These are phyloP conservation scores for Drosophila eohydei DNA, from an alignment of 2,888 invertebrate species.

Conservation along the genomic window DNA sequence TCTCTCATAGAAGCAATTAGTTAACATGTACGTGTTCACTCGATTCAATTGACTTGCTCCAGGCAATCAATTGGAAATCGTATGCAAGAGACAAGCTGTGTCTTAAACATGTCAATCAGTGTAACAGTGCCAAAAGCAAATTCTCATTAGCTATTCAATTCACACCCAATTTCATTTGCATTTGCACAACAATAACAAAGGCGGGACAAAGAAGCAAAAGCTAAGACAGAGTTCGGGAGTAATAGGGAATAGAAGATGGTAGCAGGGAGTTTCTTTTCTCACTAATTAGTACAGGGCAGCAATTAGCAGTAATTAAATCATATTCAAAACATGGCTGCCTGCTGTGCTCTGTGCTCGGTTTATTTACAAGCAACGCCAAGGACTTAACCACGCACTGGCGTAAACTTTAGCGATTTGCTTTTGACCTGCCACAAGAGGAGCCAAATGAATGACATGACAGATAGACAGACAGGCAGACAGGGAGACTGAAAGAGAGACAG, in stretches of 20 bases:
- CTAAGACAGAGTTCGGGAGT: background rate
- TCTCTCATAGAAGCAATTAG: background rate
- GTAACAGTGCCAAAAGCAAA: conserved; percentile 8
- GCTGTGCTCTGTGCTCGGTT: conserved; percentile 33
- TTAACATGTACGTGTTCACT: background rate
- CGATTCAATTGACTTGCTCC: conserved; percentile 20
- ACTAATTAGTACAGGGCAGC: conserved; percentile 62
- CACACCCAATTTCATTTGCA: conserved; percentile 42
- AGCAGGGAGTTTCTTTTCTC: conserved; percentile 15
- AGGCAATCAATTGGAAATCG: conserved; percentile 24
- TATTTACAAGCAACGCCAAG: conserved; percentile 59
- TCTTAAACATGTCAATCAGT: conserved; percentile 23
- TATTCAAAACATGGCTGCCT: conserved; percentile 57
- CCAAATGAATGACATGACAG: conserved; percentile 55
- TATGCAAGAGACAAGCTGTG: conserved; percentile 13
- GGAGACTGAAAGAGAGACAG: background rate
- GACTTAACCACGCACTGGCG: conserved; percentile 65
- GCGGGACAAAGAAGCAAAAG: background rate
- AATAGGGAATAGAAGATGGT: background rate
- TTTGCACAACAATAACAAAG: conserved; percentile 21
- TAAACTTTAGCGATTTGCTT: conserved; percentile 69
- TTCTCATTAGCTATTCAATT: conserved; percentile 46
- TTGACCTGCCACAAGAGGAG: conserved; percentile 62
- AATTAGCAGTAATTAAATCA: conserved; percentile 74
- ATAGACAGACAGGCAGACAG: conserved; percentile 1